Conservation (phyloP, 2,888 invertebrate genomes). For the Stenotaenia linearis region DNA sequence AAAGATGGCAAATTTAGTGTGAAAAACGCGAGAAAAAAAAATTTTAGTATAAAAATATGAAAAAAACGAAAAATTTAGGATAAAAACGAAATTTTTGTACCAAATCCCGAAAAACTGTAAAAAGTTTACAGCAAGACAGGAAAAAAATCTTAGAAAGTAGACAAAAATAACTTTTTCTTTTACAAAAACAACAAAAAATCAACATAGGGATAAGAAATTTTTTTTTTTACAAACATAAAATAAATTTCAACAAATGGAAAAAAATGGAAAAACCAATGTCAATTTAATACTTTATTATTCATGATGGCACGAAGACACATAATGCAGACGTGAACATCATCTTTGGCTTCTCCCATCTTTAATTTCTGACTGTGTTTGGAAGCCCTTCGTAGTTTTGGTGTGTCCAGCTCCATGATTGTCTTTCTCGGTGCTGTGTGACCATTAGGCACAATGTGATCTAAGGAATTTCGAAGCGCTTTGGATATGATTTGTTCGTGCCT, state of each 20-base stretch:
- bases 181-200: not conserved
- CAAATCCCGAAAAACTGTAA: no score
- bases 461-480: constrained; percentile 67
- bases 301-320: constrained; percentile 98
- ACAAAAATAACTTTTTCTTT: not conserved
- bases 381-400: constrained; percentile 65
- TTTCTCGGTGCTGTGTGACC: constrained; percentile 32
- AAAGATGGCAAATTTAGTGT: not conserved
- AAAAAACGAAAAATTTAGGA: no score
- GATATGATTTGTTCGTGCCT: constrained; percentile 77
- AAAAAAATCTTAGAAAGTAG: not conserved
- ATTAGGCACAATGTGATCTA: constrained; percentile 58
- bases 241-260: no score
- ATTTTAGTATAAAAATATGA: no score
- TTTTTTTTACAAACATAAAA: not conserved
- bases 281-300: constrained; percentile 80
- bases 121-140: no score
- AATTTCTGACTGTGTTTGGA: constrained; percentile 76
- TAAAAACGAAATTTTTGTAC: no score
- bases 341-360: constrained; percentile 92
- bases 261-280: not conserved
- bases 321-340: constrained; percentile 98
- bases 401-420: constrained; percentile 53
- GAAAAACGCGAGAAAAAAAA: no score
- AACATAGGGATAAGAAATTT: not conserved